These are phyloP conservation scores for Drosophila willistoni DNA, from an alignment of 1,140 invertebrate species.

Conservation along the genomic window DNA sequence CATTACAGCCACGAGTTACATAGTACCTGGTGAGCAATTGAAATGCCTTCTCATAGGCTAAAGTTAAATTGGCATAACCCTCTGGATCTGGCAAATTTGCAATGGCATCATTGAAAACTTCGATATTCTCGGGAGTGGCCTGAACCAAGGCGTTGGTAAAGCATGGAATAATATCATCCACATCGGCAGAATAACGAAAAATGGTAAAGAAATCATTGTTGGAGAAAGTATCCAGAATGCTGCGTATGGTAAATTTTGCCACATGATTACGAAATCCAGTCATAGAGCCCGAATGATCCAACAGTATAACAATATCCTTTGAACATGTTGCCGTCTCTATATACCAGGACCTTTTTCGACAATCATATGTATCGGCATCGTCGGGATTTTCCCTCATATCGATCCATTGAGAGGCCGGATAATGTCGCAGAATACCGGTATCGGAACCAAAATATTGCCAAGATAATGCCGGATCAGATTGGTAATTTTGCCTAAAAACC, in stretches of 20 bases:
- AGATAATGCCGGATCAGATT: constrained; percentile 92
- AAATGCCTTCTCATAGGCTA: constrained; percentile 94
- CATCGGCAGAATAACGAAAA: constrained; percentile 89
- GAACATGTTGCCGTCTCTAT: constrained; percentile 98
- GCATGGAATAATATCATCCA: constrained; percentile 89
- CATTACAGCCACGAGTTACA: constrained; percentile 85
- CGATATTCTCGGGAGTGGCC: constrained; percentile 95
- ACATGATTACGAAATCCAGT: constrained; percentile 90
- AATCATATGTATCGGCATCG: constrained; percentile 90
- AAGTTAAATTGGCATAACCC: constrained; percentile 93
- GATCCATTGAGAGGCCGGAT: constrained; percentile 88
- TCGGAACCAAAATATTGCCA: constrained; percentile 99
- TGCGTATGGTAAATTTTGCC: constrained; percentile 89
- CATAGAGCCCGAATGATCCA: constrained; percentile 99
- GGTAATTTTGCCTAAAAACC: constrained; percentile 93
- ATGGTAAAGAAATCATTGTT: constrained; percentile 99
- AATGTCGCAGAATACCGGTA: constrained; percentile 95
- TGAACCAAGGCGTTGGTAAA: constrained; percentile 93
- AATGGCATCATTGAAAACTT: constrained; percentile 90
- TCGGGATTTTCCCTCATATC: constrained; percentile 84
- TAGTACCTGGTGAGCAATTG: constrained; percentile 89
- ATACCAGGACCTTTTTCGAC: constrained; percentile 95
- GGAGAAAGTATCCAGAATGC: constrained; percentile 96
- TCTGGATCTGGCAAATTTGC: constrained; percentile 86
- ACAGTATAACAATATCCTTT: constrained; percentile 97